Evolutionary conservation across 30 jellyfish, hydroid and myxozoan genomes (phyloP), one percentile per base, ranked within the genome.

Genomic region (Aurelia sp.): DNA sequence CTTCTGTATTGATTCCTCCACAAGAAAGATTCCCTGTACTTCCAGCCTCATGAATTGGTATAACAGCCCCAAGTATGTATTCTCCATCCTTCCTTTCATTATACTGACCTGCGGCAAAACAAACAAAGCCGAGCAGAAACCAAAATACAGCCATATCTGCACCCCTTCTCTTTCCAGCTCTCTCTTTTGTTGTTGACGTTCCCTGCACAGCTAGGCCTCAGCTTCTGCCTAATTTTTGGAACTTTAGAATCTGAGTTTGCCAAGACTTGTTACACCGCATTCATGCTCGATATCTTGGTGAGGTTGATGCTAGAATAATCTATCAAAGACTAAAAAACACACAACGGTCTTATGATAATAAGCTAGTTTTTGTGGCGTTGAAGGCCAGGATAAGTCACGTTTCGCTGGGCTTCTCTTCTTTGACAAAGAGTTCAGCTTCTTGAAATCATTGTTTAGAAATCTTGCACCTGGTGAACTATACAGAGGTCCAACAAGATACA

Each of bases 11-110:
- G 48, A 87, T 41, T 51, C 13, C 67, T 11, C 90, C 96, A 52
- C 96, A 87, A 5, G 80, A 31, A 17, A 44, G 76, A 24, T 62
- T 44, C 27, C 61, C 63, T 64, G 85, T 21, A 1, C 19, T 35
- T 20, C 72, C 81, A 64, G 96, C 78, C 13, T 38, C 63, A 58
- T 87, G 96, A 3, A 87, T 33, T 50, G 90, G 86, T 10, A 87
- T 16, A 48, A 87, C 78, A 11, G 96, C 96, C 38, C 96, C 96
- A 47, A 87, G 40, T 5, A 68, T 66, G 50, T 35, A 50, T n/a
- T 76, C 90, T n/a, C 96, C 96, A 10, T 67, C 90, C 19, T 51
- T 66, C 35, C 66, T 62, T 20, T 68, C 90, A 17, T 60, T 90
- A 19, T 82, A 67, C 57, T 71, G 47, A 72, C 64, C 82, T 33